Conservation (phyloP, 1,140 invertebrate species). For the Ceratina australensis region DNA sequence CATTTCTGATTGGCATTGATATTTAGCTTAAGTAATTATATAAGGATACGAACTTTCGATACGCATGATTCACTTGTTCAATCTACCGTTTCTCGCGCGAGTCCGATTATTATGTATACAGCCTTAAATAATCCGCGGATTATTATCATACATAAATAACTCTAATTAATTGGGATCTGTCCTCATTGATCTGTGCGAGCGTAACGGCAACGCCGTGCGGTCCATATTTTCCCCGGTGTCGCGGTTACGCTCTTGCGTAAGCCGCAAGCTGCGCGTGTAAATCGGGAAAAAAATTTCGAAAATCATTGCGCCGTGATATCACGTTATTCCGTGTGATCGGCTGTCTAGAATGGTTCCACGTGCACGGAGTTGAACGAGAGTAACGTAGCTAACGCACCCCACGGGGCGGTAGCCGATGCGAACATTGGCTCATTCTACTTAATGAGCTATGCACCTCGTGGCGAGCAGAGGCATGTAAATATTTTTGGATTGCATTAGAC, state of each 20-base stretch:
- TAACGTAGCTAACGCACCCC: background rate
- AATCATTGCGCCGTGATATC: background rate
- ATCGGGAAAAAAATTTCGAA: background rate
- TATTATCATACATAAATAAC: background rate
- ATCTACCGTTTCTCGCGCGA: background rate
- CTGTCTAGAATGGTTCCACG: background rate
- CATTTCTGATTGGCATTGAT: too few relatives aligned
- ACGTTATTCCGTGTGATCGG: background rate
- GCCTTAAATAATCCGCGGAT: background rate
- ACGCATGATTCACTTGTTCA: too few relatives aligned
- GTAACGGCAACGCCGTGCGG: background rate
- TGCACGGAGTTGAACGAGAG: background rate
- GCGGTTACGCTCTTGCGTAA: background rate
- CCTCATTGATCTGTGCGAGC: background rate
- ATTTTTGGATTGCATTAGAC: constrained; percentile 29
- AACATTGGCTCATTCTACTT: constrained; percentile 10
- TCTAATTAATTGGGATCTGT: background rate
- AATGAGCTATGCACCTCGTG: background rate
- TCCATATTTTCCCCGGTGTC: background rate
- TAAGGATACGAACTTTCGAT: too few relatives aligned
- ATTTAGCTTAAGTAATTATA: too few relatives aligned
- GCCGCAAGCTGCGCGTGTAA: background rate
- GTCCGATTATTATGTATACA: background rate
- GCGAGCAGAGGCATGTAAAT: constrained; percentile 8
- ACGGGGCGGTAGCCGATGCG: constrained; percentile 1